These are phyloP conservation scores for Oenanthe oenanthe DNA, from an alignment of 2,113 vertebrate species.

Conservation along the genomic window DNA sequence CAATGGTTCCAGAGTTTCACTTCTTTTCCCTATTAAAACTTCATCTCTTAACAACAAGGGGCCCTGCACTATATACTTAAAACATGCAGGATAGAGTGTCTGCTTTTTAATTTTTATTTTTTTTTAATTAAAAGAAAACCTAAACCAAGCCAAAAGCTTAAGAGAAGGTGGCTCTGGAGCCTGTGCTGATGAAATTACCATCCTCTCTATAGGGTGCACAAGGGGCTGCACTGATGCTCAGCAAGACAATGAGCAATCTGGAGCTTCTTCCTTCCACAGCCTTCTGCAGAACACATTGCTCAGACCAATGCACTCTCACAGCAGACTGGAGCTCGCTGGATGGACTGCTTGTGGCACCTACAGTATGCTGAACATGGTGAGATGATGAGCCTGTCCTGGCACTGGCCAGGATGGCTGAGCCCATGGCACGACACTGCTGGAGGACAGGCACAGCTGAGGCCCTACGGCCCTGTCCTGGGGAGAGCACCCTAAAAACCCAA, in stretches of 20 bases:
- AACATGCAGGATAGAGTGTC: background rate
- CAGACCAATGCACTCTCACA: accelerated
- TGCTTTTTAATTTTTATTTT: background rate
- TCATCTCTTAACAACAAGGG: background rate
- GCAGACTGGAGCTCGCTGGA: background rate
- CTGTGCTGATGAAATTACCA: background rate
- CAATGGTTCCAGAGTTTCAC: accelerated
- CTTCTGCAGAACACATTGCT: background rate
- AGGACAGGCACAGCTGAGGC: background rate
- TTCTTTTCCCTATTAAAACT: background rate
- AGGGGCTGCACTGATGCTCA: background rate
- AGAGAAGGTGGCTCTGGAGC: background rate
- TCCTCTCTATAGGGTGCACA: background rate
- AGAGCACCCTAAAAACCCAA: background rate
- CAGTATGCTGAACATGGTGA: accelerated
- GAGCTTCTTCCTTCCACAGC: background rate
- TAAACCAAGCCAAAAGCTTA: background rate
- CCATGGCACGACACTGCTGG: accelerated
- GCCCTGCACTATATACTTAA: background rate
- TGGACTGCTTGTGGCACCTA: accelerated
- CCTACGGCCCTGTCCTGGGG: accelerated
- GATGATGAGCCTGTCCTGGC: background rate
- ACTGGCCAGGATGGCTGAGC: accelerated
- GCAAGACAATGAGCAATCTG: background rate
- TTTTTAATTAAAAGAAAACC: background rate